These are phyloP conservation scores for Hirtodrosophila duncani DNA, from an alignment of 2,888 invertebrate species.

Conservation along the genomic window DNA sequence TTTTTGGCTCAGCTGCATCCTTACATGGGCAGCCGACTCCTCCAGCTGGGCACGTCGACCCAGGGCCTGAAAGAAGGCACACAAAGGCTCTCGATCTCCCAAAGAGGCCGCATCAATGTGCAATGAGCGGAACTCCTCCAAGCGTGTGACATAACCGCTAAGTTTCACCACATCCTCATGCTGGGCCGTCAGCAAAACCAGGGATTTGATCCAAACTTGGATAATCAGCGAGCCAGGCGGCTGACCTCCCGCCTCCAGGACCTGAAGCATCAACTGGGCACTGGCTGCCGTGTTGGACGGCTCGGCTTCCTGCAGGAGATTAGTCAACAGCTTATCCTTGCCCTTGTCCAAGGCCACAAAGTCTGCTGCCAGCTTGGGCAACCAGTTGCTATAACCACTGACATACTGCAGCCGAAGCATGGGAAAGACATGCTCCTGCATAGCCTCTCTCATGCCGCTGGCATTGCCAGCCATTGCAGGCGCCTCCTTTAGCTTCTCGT, in stretches of 20 bases:
- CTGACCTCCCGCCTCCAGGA: slow-evolving; percentile 42
- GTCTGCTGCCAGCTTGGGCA: slow-evolving; percentile 75
- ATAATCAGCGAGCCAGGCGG: slow-evolving; percentile 56
- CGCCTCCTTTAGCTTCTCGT: slow-evolving; percentile 49
- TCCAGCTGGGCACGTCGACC: slow-evolving; percentile 59
- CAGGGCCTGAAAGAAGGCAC: slow-evolving; percentile 74
- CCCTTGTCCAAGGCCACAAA: slow-evolving; percentile 56
- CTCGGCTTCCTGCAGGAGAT: slow-evolving; percentile 60
- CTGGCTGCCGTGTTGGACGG: slow-evolving; percentile 66
- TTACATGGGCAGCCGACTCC: slow-evolving; percentile 39
- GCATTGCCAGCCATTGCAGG: slow-evolving; percentile 9
- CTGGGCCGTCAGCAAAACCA: slow-evolving; percentile 72
- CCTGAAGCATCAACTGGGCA: slow-evolving; percentile 61
- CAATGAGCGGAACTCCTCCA: slow-evolving; percentile 68
- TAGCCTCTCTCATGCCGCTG: slow-evolving; percentile 51
- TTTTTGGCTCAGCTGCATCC: slow-evolving; percentile 69
- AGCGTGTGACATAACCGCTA: slow-evolving; percentile 53
- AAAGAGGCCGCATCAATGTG: slow-evolving; percentile 53
- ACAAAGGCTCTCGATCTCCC: slow-evolving; percentile 74
- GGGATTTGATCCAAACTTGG: slow-evolving; percentile 76
- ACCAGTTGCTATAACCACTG: slow-evolving; percentile 66
- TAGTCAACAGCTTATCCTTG: slow-evolving; percentile 47
- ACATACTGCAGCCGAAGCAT: slow-evolving; percentile 72
- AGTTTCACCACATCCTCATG: slow-evolving; percentile 72
- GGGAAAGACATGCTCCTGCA: slow-evolving; percentile 74